Percentiles rank a stretch among this genome's conserved stretches.
Evolutionary conservation across 2,888 invertebrate species (phyloP).

Genomic region (Galerucella pusilla): DNA sequence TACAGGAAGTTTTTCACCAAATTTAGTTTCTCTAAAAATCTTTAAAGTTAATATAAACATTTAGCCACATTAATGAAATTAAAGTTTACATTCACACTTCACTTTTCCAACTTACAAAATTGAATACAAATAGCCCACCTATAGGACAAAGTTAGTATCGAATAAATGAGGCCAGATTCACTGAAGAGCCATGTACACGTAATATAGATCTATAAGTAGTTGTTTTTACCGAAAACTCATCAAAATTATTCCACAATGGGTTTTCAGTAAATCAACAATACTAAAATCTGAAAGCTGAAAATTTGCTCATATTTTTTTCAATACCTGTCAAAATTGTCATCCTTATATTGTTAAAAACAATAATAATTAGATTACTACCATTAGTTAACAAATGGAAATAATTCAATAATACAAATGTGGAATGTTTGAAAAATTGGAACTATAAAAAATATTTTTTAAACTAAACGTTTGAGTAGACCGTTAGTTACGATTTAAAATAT

Average conservation of each 20-base stretch:
- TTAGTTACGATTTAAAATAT: neutral
- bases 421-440: neutral
- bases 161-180: neutral
- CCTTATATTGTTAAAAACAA: neutral
- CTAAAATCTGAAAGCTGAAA: neutral
- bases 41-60: neutral
- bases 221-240: neutral
- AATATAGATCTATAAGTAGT: neutral
- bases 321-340: neutral
- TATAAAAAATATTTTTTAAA: neutral
- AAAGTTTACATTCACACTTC: neutral
- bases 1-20: neutral
- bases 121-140: neutral
- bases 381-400: neutral
- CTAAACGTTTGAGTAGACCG: neutral
- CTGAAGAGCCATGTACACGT: neutral
- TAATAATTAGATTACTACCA: neutral
- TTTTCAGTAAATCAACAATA: neutral
- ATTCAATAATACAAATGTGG: neutral
- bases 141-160: neutral
- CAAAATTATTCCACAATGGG: neutral
- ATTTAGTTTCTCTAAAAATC: neutral
- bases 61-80: neutral
- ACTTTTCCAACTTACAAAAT: neutral
- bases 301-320: neutral